Base-by-base conservation (phyloP, 2,888 invertebrate genomes). In the Idaea straminata region DNA sequence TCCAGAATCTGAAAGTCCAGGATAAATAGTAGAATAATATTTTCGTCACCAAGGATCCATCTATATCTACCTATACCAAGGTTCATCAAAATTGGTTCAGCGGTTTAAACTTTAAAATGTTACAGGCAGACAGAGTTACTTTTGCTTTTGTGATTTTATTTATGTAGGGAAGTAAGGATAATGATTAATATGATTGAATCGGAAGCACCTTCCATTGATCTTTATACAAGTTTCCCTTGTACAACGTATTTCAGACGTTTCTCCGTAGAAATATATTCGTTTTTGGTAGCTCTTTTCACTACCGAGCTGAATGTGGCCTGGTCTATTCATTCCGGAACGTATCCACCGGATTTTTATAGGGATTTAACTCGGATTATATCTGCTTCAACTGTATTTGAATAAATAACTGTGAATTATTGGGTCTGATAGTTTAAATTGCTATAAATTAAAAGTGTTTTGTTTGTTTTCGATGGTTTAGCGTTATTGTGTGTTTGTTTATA, bases 271-370 rank as follows among this genome's bases (percentile, higher is more conserved):
- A 88, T 88, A 85, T 88, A 89, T 89, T 87, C 86, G 85, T 83
- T 88, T 88, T 88, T 84, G 87, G 87, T 88, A 79, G 86, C 82
- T 89, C 89, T 88, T 89, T 90, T 89, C 89, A 88, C 85, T 86
- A 86, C 85, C 83, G 83, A 78, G 80, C 79, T 88, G 88, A 87
- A 89, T 88, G 88, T 83, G 84, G 85, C 80, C 86, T 84, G 84
- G 81, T 88, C 88, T 87, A 89, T 90, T 89, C 89, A 89, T 89
- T 85, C 82, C 81, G 80, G 77, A 77, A 79, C 80, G 78, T 80
- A 82, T 82, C 78, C 84, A 83, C 67, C 77, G 84, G 83, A 87
- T 86, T 85, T 90, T 89, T 88, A 89, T 87, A 85, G 83, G 80
- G 83, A 82, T 86, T 88, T 86, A 88, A 88, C 84, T 79, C 79